Base-by-base conservation (phyloP, 1,140 invertebrate genomes). In the Tenebrio molitor region DNA sequence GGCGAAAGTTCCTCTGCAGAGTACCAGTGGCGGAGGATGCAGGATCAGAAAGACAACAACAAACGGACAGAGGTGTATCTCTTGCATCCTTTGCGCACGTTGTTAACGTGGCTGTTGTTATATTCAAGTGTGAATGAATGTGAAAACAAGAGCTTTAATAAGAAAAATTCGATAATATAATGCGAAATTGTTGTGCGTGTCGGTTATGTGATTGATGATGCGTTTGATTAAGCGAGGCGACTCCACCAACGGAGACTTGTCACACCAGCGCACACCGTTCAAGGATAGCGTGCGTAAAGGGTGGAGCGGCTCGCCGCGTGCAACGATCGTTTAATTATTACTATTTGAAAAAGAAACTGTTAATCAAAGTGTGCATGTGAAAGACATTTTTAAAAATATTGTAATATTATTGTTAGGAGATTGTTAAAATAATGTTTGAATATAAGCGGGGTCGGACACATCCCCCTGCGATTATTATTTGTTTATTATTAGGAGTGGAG, bases 361-460 rank as follows among this genome's bases (percentile, higher is more conserved):
- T 71, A 65, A 44, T 65, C 17, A 65, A 71, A 62, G 74, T 74
- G 78, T 79, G 79, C 76, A 76, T 78, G 79, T 75, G 75, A 64
- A 66, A 73, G 78, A 79, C 79, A 76, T 81, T 80, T 79, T 74
- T 80, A 79, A 79, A 77, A 77, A 77, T 80, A 81, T 80, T 81
- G 78, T 81, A 80, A 78, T 81, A 78, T 65, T 74, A 78, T 80
- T 81, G 79, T 82, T 83, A 83, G 82, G 80, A 77, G 82, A 82
- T 82, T 83, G 82, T 83, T 82, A 78, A 82, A 79, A 77, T 78
- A 78, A 80, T 81, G 76, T 81, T 80, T 67, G 72, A 74, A 64
- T 71, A 16, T 58, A 62, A 53, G 12, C 33, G 25, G 36, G n/a
- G 36, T 39, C 16, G 19, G 74, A 25, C 76, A 29, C 19, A 34